Evolutionary conservation across 2,797 vertebrate genomes (phyloP), one percentile per base, ranked within the genome.

Genomic region (Tarsius wallacei): DNA sequence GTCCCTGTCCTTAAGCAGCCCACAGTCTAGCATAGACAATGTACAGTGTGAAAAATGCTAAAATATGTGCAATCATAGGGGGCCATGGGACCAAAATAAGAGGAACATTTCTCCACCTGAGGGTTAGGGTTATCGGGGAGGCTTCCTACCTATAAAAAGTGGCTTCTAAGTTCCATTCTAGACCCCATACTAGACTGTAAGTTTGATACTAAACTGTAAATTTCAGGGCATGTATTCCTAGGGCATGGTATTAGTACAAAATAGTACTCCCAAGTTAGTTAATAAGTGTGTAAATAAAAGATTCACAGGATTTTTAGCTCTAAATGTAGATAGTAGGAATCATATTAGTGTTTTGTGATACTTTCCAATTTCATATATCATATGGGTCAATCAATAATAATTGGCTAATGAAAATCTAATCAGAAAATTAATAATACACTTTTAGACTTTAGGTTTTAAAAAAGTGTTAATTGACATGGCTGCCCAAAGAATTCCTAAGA

Each of bases 401-500:
- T 53, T 84, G 76, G 15, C 66, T 93, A 93, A 71, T 88, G 15
- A 55, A 96, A 88, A 88, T 36, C 11, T 80, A 93, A 86, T 74
- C 13, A 83, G 90, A 91, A 87, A 70, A 47, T n/a, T 61, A 90
- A 42, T 55, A 84, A 70, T 26, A 15, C 77, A 80, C 16, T 55
- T 90, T 93, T 84, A 84, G 63, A 31, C 21, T 77, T 96, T 22
- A 49, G 21, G 8, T 70, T 94, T 70, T 91, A 81, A 66, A 13
- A 26, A 76, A 84, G 24, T 55, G 47, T 49, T 93, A 66, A 80
- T 36, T 55, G 64, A n/a, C 57, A 87, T 33, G 17, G 21, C 64
- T 95, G 68, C 63, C 47, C 87, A 78, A 83, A 70, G 64, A 94
- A 93, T 91, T 89, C 17, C 76, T 42, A 87, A 90, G 84, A 86